A percentile compares a stretch with the other conserved stretches of the same genome.
These are phyloP conservation scores for Octodon degus DNA, from an alignment of 2,113 vertebrate species.

Conservation along the genomic window DNA sequence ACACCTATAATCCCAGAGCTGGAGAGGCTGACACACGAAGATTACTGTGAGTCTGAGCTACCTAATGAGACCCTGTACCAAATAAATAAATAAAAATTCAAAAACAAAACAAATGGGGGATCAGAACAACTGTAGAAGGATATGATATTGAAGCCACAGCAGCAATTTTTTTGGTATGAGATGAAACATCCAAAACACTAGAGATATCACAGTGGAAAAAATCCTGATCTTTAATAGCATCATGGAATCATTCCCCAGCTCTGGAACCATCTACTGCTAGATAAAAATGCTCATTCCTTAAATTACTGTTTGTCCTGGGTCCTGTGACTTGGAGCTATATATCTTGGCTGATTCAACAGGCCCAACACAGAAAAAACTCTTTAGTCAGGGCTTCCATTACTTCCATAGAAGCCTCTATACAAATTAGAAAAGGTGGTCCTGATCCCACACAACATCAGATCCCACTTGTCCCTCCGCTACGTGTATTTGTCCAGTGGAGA, in stretches of 20 bases:
- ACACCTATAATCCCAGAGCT: too few species aligned
- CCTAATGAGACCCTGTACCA: too few species aligned
- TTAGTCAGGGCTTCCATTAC: neutral
- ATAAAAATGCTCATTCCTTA: slow-evolving; percentile 14
- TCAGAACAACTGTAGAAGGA: neutral
- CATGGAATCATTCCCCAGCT: neutral
- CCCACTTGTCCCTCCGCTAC: neutral
- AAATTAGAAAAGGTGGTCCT: neutral
- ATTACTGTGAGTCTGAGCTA: too few species aligned
- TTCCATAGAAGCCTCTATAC: neutral
- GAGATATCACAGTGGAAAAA: neutral
- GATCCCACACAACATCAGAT: neutral
- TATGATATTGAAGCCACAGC: neutral
- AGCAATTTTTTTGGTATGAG: slow-evolving; percentile 15
- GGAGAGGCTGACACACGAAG: too few species aligned
- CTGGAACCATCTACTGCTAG: neutral
- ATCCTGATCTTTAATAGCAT: neutral
- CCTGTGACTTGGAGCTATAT: neutral
- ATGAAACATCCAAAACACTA: neutral
- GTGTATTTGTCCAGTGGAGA: neutral
- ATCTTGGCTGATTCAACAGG: neutral
- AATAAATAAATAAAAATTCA: too few species aligned
- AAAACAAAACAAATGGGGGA: neutral
- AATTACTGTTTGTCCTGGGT: neutral
- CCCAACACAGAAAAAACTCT: neutral